Conservation (phyloP, 2,888 invertebrate species). For the Pseudeuparius sepicola region DNA sequence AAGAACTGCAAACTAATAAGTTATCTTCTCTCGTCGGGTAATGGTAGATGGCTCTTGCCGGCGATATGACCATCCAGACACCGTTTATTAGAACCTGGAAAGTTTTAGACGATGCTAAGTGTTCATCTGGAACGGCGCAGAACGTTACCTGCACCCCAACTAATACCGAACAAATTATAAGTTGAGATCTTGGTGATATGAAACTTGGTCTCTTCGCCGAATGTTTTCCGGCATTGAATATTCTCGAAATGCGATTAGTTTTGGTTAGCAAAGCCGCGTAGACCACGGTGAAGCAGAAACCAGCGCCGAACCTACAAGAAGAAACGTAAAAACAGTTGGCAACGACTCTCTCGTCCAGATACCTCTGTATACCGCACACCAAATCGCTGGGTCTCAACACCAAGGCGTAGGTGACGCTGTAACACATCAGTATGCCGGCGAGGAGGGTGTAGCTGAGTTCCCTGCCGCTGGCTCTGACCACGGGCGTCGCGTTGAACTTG, state of each 20-base stretch:
- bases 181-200: conserved; percentile 84
- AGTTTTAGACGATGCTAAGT: background rate
- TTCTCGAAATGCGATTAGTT: conserved; percentile 92
- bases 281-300: conserved; percentile 93
- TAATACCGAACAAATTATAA: conserved; percentile 79
- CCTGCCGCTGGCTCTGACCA: conserved; percentile 91
- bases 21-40: conserved; percentile 89
- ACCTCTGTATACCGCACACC: conserved; percentile 86
- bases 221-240: conserved; percentile 93
- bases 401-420: conserved; percentile 84
- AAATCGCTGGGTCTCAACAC: conserved; percentile 79
- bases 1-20: conserved; percentile 84
- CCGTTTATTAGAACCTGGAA: conserved; percentile 73
- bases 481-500: conserved; percentile 79
- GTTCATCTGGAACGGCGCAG: background rate
- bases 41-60: conserved; percentile 81
- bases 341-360: no score
- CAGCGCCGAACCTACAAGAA: conserved; percentile 65
- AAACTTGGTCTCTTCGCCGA: conserved; percentile 90
- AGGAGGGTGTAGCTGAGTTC: conserved; percentile 86
- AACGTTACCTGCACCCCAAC: conserved; percentile 73
- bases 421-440: conserved; percentile 82
- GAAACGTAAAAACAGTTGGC: no score
- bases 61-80: conserved; percentile 86
- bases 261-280: conserved; percentile 95